Base-by-base conservation (phyloP, 1,140 invertebrate genomes). In the Musca domestica region DNA sequence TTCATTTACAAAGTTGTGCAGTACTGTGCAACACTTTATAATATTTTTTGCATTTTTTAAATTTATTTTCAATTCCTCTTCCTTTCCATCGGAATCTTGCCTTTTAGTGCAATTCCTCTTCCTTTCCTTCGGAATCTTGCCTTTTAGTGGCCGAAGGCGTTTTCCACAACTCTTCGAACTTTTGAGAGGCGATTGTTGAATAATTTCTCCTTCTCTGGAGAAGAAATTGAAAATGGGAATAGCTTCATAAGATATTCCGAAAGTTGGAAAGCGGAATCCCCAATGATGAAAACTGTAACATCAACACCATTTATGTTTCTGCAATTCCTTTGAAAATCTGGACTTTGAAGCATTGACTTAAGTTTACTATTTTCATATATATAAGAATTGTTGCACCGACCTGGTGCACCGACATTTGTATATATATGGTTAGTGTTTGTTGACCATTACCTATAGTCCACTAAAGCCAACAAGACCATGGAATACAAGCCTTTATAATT, bases 241-340 rank as follows among this genome's bases (percentile, higher is more conserved):
- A 58, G 58, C 34, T 63, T 64, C 67, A 68, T 68, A n/a, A 68
- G n/a, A n/a, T n/a, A n/a, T n/a, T n/a, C n/a, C n/a, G n/a, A n/a
- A n/a, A n/a, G n/a, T n/a, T n/a, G n/a, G 17, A 68, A 68, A 27
- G 67, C 67, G 1, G 67, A 64, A 51, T 64, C 46, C 22, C 67
- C 54, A 22, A 68, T 19, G 15, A 68, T 17, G 17, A 61, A 23
- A 3, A 68, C 22, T 23, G 67, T 54, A 2, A 68, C 58, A 25
- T 63, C 25, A 1, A 61, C 20, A 34, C 34, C 34, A 22, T 19
- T 12, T 22, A 52, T 52, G 22, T 20, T 52, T 52, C 22, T 51
- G 3, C 9, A 14, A 15, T 30, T 14, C n/a, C 2, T 23, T 49
- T 20, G 14, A 46, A 47, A 20, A 19, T 6, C 20, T 48, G 17